These are phyloP conservation scores for Gymnocheta viridis DNA, from an alignment of 2,888 invertebrate species.

Conservation along the genomic window DNA sequence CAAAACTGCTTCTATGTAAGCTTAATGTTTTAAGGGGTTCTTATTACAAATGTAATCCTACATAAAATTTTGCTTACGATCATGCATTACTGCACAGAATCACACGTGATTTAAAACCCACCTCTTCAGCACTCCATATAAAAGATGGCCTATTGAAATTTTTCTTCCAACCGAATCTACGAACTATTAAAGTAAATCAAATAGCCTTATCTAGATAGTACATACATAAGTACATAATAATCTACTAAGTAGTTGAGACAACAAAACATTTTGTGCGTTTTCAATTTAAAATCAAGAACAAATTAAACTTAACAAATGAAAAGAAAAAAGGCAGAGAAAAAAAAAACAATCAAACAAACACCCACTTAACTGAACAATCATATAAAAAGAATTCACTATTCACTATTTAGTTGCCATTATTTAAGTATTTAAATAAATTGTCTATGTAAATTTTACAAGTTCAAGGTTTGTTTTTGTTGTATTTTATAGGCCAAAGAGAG, in stretches of 20 bases:
- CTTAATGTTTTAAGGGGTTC: no score
- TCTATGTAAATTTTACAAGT: constrained; percentile 58
- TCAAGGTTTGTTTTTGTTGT: constrained; percentile 61
- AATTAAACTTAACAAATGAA: neutral
- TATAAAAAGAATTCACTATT: constrained; percentile 5
- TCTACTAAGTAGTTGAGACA: neutral
- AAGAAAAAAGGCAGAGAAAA: neutral
- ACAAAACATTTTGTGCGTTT: constrained; percentile 6
- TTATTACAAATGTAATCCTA: no score
- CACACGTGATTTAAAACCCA: no score
- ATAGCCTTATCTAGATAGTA: neutral
- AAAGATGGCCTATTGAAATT: no score
- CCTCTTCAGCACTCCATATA: no score
- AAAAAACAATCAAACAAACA: constrained; percentile 4
- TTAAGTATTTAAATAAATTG: neutral
- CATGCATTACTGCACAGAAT: no score
- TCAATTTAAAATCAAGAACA: constrained; percentile 26
- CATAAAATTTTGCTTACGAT: no score
- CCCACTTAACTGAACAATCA: constrained; percentile 21
- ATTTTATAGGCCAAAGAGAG: constrained; percentile 12
- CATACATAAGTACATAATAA: no score
- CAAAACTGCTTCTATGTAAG: no score
- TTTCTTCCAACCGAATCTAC: neutral
- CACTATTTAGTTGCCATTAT: constrained; percentile 13
- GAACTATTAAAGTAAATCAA: neutral